Conservation (phyloP, 2,797 vertebrate species). For the Clamator glandarius region DNA sequence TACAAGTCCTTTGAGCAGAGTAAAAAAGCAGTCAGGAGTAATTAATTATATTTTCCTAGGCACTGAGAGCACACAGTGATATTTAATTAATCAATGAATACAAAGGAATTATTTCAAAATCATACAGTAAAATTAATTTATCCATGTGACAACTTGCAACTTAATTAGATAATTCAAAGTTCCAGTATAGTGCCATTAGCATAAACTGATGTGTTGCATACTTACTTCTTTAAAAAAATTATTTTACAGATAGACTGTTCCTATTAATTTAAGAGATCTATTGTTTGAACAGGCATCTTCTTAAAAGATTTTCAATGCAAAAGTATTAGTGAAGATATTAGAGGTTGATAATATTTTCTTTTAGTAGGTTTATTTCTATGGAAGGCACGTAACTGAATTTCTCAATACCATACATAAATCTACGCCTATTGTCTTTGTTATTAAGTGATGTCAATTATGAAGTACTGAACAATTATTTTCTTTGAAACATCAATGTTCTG, state of each 20-base stretch:
- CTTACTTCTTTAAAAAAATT: neutral
- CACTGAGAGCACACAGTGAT: neutral
- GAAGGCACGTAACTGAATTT: neutral
- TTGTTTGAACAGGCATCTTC: neutral
- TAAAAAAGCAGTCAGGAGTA: neutral
- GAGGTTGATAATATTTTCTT: neutral
- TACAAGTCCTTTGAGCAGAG: neutral
- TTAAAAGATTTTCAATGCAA: neutral
- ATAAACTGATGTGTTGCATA: neutral
- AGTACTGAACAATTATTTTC: neutral
- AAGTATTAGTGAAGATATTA: neutral
- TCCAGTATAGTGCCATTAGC: neutral
- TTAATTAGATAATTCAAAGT: slow-evolving; percentile 8
- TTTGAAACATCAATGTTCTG: neutral
- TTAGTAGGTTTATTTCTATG: neutral
- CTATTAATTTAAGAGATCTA: neutral
- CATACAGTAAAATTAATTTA: slow-evolving; percentile 21
- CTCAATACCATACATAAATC: neutral
- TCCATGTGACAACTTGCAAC: neutral
- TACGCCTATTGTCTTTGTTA: neutral
- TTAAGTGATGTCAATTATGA: neutral
- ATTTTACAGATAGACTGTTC: neutral
- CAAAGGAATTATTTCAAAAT: slow-evolving; percentile 27
- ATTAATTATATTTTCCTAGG: neutral
- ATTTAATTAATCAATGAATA: slow-evolving; percentile 22